These are phyloP conservation scores for Myanophis thanlyinensis DNA, from an alignment of 2,113 vertebrate genomes.

Conservation along the genomic window DNA sequence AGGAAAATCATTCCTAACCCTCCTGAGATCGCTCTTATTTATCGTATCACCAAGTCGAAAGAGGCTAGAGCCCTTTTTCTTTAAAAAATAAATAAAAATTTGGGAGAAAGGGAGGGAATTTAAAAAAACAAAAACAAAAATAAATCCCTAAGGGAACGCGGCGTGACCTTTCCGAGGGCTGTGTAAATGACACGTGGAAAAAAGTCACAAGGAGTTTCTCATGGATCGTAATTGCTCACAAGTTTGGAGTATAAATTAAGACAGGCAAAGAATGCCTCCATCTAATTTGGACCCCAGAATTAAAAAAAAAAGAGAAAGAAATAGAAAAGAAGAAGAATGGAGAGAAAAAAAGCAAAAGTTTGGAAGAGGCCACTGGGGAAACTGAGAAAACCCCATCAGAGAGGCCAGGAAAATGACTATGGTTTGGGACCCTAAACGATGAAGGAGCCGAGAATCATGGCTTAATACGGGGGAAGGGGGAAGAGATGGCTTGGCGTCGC, in stretches of 20 bases:
- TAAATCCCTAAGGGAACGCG: conserved; percentile 15
- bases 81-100: conserved; percentile 30
- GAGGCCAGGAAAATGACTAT: background rate
- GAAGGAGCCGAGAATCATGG: background rate
- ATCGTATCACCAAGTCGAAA: conserved; percentile 60
- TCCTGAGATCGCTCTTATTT: conserved; percentile 40
- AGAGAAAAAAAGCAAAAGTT: background rate
- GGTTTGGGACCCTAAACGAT: background rate
- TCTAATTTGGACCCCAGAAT: background rate
- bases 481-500: background rate
- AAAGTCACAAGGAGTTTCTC: conserved; percentile 31
- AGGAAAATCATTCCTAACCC: conserved; percentile 8
- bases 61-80: no score
- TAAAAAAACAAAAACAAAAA: background rate
- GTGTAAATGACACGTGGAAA: background rate
- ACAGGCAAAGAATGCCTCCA: background rate
- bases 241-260: background rate
- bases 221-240: background rate
- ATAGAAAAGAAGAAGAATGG: background rate
- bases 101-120: background rate
- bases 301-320: background rate
- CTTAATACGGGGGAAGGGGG: background rate
- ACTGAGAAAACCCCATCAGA: background rate
- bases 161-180: conserved; percentile 22
- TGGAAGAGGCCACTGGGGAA: background rate